phyloP scores from a whole-genome alignment of 2,888 invertebrate genomes.

The Minunthozetes semirufus region DNA sequence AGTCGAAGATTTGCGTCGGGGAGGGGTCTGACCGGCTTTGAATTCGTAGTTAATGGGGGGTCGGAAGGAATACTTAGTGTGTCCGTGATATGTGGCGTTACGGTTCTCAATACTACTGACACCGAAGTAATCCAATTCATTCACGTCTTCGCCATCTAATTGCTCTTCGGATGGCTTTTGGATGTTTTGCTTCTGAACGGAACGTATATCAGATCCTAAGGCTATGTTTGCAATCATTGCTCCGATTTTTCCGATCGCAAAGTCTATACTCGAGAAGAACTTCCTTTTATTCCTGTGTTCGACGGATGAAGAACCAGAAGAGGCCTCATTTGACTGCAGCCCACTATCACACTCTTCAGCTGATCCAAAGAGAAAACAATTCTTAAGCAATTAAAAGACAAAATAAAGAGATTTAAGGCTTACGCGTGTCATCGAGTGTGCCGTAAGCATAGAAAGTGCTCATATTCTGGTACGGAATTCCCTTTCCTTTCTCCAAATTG shows the following conservation, averaged over 20 bases:
- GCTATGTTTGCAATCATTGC: conserved; percentile 83
- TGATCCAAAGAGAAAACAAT: background rate
- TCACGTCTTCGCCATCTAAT: conserved; percentile 39
- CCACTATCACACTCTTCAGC: conserved; percentile 45
- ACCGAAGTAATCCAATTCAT: conserved; percentile 37
- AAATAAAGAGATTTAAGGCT: background rate
- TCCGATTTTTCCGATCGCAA: conserved; percentile 75
- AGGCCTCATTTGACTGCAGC: conserved; percentile 62
- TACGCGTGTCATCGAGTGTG: conserved; percentile 12
- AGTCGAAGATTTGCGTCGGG: conserved; percentile 62
- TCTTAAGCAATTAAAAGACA: background rate
- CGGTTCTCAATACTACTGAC: conserved; percentile 3
- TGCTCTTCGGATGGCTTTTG: conserved; percentile 57
- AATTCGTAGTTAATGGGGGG: background rate
- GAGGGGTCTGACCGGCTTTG: background rate
- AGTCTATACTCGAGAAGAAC: conserved; percentile 52
- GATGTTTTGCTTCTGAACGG: conserved; percentile 74
- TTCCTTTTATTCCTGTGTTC: conserved; percentile 43
- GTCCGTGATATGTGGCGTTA: conserved; percentile 37
- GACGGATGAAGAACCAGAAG: conserved; percentile 39
- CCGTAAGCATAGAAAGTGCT: conserved; percentile 10
- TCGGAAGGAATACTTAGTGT: conserved; percentile 33
- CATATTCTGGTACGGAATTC: conserved; percentile 22
- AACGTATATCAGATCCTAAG: conserved; percentile 82
- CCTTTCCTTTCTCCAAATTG: conserved; percentile 55